Conservation (phyloP, 53 echinoderm and acorn worm genomes). For the Holothuria leucospilota region DNA sequence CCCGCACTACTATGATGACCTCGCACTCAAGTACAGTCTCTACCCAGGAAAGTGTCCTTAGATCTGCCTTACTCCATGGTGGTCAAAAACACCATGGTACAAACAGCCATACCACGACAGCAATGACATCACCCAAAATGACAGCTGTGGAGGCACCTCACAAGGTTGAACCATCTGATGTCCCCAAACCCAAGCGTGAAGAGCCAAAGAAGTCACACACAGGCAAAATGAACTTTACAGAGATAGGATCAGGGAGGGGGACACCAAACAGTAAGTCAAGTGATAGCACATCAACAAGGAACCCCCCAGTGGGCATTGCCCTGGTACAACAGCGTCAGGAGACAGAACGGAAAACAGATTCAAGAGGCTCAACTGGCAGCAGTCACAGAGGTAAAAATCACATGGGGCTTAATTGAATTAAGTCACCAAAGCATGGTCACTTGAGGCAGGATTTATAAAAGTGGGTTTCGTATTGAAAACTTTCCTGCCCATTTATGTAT, state of each 20-base stretch:
- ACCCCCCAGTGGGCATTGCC: conserved; percentile 96
- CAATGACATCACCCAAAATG: conserved; percentile 42
- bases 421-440: too few relatives aligned
- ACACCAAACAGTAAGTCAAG: conserved; percentile 46
- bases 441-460: too few relatives aligned
- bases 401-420: too few relatives aligned
- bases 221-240: conserved; percentile 29
- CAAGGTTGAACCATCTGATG: conserved; percentile 23
- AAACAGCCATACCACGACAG: conserved; percentile 29
- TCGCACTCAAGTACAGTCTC: conserved; percentile 34
- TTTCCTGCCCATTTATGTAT: too few relatives aligned
- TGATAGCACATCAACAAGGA: conserved; percentile 44
- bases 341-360: conserved; percentile 53
- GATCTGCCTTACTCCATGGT: conserved; percentile 47
- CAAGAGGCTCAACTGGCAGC: conserved; percentile 25
- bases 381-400: conserved; percentile 9
- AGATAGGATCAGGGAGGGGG: conserved; percentile 20
- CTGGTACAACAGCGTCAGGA: conserved; percentile 95
- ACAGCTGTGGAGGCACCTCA: conserved; percentile 9
- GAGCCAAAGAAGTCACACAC: conserved; percentile 17
- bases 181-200: conserved; percentile 22
- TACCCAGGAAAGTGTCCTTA: conserved; percentile 56
- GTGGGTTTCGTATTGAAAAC: too few relatives aligned
- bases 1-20: conserved; percentile 42
- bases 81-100: conserved; percentile 47